Evolutionary conservation across 2,113 vertebrate genomes (phyloP).

Genomic region (Pelmatolapia mariae): DNA sequence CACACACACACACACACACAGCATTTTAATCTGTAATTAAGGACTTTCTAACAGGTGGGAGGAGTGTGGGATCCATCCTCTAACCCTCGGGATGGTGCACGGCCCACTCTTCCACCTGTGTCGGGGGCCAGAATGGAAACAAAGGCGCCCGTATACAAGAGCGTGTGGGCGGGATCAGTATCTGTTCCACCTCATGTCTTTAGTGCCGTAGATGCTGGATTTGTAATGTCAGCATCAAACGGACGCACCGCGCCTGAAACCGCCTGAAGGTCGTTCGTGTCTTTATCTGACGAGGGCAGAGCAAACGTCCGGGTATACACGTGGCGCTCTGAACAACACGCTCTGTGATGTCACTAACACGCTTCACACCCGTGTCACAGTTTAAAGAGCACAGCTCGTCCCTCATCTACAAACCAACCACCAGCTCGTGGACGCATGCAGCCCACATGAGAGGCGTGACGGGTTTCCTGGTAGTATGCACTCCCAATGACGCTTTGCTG

Average conservation of each 20-base stretch:
- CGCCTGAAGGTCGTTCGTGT: not conserved
- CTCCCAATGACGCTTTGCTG: fast-evolving
- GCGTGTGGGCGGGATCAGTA: not conserved
- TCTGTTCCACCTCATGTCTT: not conserved
- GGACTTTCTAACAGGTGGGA: not conserved
- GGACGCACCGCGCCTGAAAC: not conserved
- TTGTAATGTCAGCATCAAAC: not conserved
- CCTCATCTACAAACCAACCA: not conserved
- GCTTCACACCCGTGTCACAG: not conserved
- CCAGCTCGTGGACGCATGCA: not conserved
- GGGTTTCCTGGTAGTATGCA: not conserved
- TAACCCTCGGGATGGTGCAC: not conserved
- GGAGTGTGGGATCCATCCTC: not conserved
- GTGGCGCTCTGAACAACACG: not conserved
- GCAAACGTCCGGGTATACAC: not conserved
- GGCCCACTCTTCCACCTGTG: not conserved
- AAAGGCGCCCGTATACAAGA: not conserved
- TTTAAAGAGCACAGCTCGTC: not conserved
- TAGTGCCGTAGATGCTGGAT: not conserved
- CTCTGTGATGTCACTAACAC: not conserved
- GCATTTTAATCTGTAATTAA: not conserved
- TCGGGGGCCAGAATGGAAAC: slow-evolving; percentile 12
- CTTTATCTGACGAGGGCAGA: not conserved
- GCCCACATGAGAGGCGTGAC: not conserved
- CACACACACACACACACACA: not conserved